Evolutionary conservation across 2,113 vertebrate genomes (phyloP).

Genomic region (Halcyon malimbica): DNA sequence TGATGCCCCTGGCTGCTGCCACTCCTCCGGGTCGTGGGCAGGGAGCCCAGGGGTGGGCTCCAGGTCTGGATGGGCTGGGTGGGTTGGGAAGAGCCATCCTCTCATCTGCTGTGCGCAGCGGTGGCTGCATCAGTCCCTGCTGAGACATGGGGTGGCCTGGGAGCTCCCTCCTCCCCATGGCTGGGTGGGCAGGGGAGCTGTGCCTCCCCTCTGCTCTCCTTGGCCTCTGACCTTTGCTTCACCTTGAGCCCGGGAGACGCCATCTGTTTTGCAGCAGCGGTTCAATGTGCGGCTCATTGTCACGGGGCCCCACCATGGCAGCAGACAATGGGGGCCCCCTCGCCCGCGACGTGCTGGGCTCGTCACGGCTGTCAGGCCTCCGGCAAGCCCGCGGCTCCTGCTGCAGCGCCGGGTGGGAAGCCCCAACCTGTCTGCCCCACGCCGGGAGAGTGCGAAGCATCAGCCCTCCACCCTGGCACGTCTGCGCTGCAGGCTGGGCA

Average conservation of each 20-base stretch:
- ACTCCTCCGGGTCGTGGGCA: not conserved
- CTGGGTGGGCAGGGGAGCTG: not conserved
- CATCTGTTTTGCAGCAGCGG: constrained; percentile 65
- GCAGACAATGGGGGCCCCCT: constrained; percentile 64
- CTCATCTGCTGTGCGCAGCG: rapidly evolving
- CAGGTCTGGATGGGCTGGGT: not conserved
- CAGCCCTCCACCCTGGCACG: not conserved
- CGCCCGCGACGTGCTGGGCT: not conserved
- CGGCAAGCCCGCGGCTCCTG: not conserved
- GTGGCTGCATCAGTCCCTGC: not conserved
- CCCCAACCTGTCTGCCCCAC: not conserved
- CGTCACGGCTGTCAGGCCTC: constrained; percentile 39
- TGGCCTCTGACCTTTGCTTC: constrained; percentile 69
- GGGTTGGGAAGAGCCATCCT: not conserved
- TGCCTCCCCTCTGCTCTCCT: not conserved
- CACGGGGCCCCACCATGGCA: not conserved
- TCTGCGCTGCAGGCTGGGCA: not conserved
- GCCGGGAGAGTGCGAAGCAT: not conserved
- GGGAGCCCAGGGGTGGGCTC: not conserved
- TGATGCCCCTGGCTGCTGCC: not conserved
- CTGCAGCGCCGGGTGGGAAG: not conserved
- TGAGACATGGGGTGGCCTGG: not conserved
- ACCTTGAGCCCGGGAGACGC: constrained; percentile 64
- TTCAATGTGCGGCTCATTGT: constrained; percentile 36
- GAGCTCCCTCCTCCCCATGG: not conserved